These are phyloP conservation scores for Nannoperca obscura DNA, from an alignment of 2,797 vertebrate genomes.

Conservation along the genomic window DNA sequence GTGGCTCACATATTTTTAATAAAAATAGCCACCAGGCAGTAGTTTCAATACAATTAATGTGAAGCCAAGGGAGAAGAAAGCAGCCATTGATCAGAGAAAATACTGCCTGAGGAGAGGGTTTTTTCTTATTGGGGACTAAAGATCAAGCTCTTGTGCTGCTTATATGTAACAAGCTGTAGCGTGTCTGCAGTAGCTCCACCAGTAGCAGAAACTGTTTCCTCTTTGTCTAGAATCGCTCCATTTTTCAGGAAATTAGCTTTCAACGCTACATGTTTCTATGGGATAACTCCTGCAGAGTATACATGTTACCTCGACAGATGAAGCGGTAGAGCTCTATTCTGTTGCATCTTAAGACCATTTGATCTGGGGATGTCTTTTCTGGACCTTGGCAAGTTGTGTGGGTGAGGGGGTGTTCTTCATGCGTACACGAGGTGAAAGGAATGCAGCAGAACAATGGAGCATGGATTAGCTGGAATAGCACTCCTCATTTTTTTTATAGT, in stretches of 20 bases:
- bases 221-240: not conserved
- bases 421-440: slow-evolving; percentile 20
- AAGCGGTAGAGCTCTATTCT: not conserved
- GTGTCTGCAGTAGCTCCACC: not conserved
- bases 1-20: slow-evolving; percentile 48
- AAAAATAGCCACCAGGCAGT: slow-evolving; percentile 10
- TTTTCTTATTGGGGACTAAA: slow-evolving; percentile 6
- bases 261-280: not conserved
- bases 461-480: slow-evolving; percentile 12
- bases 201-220: not conserved
- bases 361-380: not conserved
- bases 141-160: slow-evolving; percentile 20
- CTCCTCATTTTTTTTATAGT: slow-evolving; percentile 9
- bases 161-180: slow-evolving; percentile 24
- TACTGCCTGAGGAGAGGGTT: slow-evolving; percentile 21
- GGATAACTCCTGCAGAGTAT: not conserved
- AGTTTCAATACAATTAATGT: slow-evolving; percentile 20
- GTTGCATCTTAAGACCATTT: not conserved
- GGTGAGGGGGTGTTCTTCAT: slow-evolving; percentile 4
- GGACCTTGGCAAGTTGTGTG: slow-evolving; percentile 5
- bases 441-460: slow-evolving; percentile 31
- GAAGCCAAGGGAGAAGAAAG: slow-evolving; percentile 55
- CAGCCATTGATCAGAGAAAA: slow-evolving; percentile 55
- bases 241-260: not conserved
- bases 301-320: not conserved